Evolutionary conservation across 2,113 vertebrate species (phyloP), one percentile per base, ranked within the genome.

Genomic region (Salvelinus namaycush): DNA sequence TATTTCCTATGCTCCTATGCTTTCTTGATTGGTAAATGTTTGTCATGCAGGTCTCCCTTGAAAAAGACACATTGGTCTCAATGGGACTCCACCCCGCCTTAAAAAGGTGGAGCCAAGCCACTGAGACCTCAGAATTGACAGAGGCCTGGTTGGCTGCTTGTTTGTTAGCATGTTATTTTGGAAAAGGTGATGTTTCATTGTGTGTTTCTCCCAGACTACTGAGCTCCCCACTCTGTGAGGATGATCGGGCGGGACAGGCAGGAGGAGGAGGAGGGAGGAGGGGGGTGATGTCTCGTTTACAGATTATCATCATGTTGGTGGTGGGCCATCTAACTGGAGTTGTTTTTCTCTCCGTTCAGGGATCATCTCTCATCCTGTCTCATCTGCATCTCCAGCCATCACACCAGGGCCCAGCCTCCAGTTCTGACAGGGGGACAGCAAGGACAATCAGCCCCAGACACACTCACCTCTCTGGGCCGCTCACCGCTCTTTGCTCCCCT

Each of bases 201-300:
- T 75, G 57, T 70, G 57, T 59, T 11, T 74, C 48, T 81, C 48
- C 29, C 77, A 84, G 65, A 60, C 83, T 82, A 81, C 84, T 83
- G 74, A 77, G 66, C 76, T 80, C 57, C 76, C 75, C 81, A 81
- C 7, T 67, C 68, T 76, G 69, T 83, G 86, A 84, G 69, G 72
- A 26, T 82, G 70, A 84, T 84, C 14, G 22, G 74, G 68, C 26
- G 48, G 59, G 84, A 87, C 85, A 85, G 72, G 59, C 70, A 26
- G 79, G 87, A 22, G 34, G 7, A 68, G 54, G 71, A 20, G 27
- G 16, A 2, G 51, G 70, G 77, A 22, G 72, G 7, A 34, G 57
- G 3, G 24, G 14, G 57, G 68, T 65, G 79, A 81, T 34, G 48
- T 87, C 83, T 89, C 70, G 65, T 79, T 87, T 79, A 84, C 77